Evolutionary conservation across 2,113 vertebrate species (phyloP).

Genomic region (Aptenodytes forsteri): DNA sequence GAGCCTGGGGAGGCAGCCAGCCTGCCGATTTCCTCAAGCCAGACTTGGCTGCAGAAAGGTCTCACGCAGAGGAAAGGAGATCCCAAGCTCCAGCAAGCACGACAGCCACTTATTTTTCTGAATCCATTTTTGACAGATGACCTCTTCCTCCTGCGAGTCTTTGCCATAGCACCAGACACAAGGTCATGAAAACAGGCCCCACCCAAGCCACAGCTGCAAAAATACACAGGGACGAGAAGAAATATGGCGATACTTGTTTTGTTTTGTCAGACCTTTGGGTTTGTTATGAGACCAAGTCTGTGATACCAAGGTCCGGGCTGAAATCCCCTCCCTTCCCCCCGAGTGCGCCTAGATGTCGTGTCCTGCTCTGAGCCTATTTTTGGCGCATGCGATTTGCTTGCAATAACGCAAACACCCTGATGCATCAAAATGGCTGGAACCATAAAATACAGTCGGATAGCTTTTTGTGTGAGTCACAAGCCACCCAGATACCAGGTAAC

Average conservation of each 20-base stretch:
- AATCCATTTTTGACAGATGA: not conserved
- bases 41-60: not conserved
- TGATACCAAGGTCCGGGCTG: not conserved
- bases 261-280: not conserved
- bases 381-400: not conserved
- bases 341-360: not conserved
- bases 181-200: not conserved
- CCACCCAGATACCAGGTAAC: not conserved
- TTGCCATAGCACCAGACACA: not conserved
- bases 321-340: not conserved
- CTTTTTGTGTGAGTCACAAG: not conserved
- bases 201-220: not conserved
- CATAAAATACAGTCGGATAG: not conserved
- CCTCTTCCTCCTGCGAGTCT: not conserved
- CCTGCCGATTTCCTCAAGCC: not conserved
- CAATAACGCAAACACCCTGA: not conserved
- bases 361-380: not conserved
- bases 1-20: not conserved
- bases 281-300: not conserved
- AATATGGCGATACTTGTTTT: rapidly evolving
- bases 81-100: not conserved
- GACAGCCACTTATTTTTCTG: not conserved
- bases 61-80: not conserved
- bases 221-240: not conserved
- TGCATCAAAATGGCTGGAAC: not conserved